phyloP scores from a whole-genome alignment of 2,888 invertebrate species.

The Operophtera brumata region DNA sequence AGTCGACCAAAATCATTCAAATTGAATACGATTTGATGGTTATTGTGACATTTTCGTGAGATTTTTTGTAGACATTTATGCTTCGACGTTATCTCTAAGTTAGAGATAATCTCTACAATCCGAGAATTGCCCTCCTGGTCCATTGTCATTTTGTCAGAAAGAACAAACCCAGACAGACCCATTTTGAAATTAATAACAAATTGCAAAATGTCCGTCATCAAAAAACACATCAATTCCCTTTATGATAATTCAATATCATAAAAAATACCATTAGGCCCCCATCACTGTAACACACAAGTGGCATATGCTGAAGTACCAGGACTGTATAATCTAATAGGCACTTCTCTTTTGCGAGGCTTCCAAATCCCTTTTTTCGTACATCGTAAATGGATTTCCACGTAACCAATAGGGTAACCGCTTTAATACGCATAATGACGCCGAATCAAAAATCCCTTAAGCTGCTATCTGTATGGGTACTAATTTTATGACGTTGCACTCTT shows the following conservation, averaged over 20 bases:
- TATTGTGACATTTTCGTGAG: too few relatives aligned
- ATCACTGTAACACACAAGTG: slow-evolving; percentile 46
- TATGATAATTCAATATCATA: slow-evolving; percentile 38
- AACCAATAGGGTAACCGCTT: slow-evolving; percentile 49
- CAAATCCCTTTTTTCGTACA: slow-evolving; percentile 58
- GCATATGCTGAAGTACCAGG: slow-evolving; percentile 49
- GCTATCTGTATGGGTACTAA: slow-evolving; percentile 41
- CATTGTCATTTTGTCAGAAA: too few relatives aligned
- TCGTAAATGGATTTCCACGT: slow-evolving; percentile 59
- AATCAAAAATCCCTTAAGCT: slow-evolving; percentile 56
- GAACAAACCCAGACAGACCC: too few relatives aligned
- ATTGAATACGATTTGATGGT: too few relatives aligned
- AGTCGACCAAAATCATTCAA: too few relatives aligned
- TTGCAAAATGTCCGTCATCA: slow-evolving; percentile 30
- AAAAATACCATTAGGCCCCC: slow-evolving; percentile 55
- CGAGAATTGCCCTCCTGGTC: too few relatives aligned
- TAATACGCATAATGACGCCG: slow-evolving; percentile 43
- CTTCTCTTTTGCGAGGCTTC: slow-evolving; percentile 49
- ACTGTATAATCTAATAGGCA: slow-evolving; percentile 52
- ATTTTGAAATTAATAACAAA: too few relatives aligned
- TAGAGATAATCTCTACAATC: too few relatives aligned
- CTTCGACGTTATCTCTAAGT: too few relatives aligned
- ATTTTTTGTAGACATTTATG: too few relatives aligned
- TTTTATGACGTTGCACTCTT: slow-evolving; percentile 58
- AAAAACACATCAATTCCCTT: slow-evolving; percentile 41